Conservation (phyloP, 2,797 vertebrate genomes). For the Tapirus indicus region DNA sequence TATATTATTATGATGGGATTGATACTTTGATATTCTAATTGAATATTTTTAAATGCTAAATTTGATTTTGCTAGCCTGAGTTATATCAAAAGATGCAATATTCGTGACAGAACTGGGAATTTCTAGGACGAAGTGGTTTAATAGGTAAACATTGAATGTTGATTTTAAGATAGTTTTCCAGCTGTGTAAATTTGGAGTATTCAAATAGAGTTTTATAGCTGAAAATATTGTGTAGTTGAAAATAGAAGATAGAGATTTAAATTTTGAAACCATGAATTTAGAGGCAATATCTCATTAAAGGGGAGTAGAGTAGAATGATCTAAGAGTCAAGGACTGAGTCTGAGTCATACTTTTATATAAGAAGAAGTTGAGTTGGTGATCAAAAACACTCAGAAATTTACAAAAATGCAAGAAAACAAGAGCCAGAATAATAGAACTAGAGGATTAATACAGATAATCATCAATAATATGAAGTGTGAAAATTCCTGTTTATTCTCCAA, state of each 20-base stretch:
- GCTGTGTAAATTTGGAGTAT: not conserved
- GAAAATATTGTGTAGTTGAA: not conserved
- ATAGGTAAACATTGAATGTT: not conserved
- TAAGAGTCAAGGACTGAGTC: not conserved
- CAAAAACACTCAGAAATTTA: not conserved
- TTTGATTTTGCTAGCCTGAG: not conserved
- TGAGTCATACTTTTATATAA: not conserved
- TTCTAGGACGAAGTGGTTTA: not conserved
- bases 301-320: not conserved
- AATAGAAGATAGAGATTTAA: not conserved
- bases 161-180: not conserved
- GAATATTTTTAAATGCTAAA: not conserved
- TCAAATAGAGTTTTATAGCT: not conserved
- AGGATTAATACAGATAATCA: not conserved
- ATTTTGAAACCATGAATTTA: not conserved
- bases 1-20: not conserved
- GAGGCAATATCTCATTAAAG: not conserved
- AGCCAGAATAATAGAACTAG: not conserved
- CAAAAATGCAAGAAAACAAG: not conserved
- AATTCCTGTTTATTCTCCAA: not conserved
- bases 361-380: not conserved
- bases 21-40: not conserved
- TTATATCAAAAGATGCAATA: not conserved
- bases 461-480: not conserved
- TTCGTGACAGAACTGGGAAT: not conserved